Evolutionary conservation across 2,888 invertebrate species (phyloP), one percentile per base, ranked within the genome.

Genomic region (Hemithea aestivaria): DNA sequence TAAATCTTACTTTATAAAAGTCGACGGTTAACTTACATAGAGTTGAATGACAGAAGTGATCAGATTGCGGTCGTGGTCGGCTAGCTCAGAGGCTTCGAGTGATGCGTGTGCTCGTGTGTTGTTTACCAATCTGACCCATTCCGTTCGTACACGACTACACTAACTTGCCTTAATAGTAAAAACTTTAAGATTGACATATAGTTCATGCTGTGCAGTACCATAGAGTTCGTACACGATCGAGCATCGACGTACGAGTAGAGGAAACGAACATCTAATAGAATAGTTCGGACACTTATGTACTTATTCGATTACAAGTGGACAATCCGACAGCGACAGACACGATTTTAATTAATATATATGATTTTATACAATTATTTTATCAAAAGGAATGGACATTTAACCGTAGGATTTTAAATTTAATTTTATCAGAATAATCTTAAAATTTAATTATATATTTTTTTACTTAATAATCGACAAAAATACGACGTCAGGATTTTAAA

Each of bases 151-250:
- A 60, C 53, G 45, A 56, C 71, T 75, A 79, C 63, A 46, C 73
- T 77, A 75, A 65, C 61, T 60, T 66, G 56, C 55, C 71, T 73
- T 77, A 77, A 57, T 59, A 68, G 56, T 72, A 73, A 62, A 72
- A n/a, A 68, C 58, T 54, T 65, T 63, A 73, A 73, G 73, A 79
- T 75, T 76, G 74, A 76, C 71, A 64, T 69, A 42, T 59, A 62
- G 56, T 66, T 66, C 63, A 68, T 57, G 63, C 55, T 59, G 76
- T 79, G 78, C 75, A 72, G 44, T 58, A 61, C 57, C 62, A 51
- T 46, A 56, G 51, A 57, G 62, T 62, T 62, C 61, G 57, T 50
- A 55, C 51, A 55, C 59, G 53, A 61, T 44, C 51, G 50, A 57
- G 48, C 46, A 46, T 48, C 45, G 5, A 16, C 16, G 16, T 16